Conservation (phyloP, 2,797 vertebrate genomes). For the Alca torda region DNA sequence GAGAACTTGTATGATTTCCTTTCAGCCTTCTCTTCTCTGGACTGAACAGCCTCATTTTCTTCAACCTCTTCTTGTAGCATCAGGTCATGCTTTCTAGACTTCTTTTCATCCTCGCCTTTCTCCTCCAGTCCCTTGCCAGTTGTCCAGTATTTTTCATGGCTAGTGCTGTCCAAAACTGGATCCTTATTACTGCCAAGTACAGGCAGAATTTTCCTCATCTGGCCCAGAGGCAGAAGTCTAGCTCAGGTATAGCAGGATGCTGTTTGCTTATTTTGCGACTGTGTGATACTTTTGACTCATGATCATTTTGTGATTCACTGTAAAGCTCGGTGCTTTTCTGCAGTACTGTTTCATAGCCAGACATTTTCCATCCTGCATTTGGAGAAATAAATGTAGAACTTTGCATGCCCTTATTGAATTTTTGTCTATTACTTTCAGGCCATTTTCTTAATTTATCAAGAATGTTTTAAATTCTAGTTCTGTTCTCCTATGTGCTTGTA, state of each 20-base stretch:
- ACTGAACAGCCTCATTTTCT: neutral
- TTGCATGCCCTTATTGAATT: slow-evolving; percentile 6
- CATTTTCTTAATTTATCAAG: slow-evolving; percentile 2
- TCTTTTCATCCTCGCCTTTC: neutral
- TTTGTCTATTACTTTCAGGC: slow-evolving; percentile 7
- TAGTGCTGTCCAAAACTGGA: neutral
- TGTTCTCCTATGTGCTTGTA: neutral
- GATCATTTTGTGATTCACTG: neutral
- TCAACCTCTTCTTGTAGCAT: neutral
- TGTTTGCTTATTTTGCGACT: neutral
- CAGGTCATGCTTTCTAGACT: neutral
- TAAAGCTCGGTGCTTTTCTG: neutral
- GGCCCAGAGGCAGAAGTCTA: neutral
- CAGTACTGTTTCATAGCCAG: neutral
- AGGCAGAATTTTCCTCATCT: neutral
- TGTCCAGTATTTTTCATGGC: neutral
- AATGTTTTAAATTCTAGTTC: slow-evolving; percentile 4
- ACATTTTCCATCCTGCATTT: neutral
- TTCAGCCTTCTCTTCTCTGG: neutral
- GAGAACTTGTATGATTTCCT: neutral
- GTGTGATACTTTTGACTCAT: neutral
- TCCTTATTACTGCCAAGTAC: neutral
- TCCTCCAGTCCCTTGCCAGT: fast-evolving
- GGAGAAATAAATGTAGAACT: slow-evolving; percentile 8
- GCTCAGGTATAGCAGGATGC: neutral